Base-by-base conservation (phyloP, 2,113 vertebrate species). In the Oncorhynchus gorbuscha region DNA sequence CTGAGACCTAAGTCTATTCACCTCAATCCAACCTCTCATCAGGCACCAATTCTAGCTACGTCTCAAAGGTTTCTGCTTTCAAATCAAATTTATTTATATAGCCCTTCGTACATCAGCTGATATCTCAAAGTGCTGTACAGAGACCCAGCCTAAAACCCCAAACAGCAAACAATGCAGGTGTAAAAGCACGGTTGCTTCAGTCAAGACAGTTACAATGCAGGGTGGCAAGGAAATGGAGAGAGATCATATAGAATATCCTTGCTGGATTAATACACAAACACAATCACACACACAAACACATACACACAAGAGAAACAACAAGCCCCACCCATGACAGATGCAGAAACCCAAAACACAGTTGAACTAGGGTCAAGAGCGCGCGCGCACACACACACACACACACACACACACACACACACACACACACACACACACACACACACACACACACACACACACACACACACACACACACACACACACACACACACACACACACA, bases 381-480 rank as follows among this genome's bases (percentile, higher is more conserved):
- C 55, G 61, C 68, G 26, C 59, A 69, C 67, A 51, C 64, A 69
- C 65, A 72, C 18, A 30, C 68, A 78, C 71, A 22, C 20, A 51
- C 69, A 66, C 26, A 45, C 45, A 26, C 59, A 49, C 28, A 74
- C 32, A 64, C 71, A 76, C 62, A 66, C 83, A 39, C 35, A 7
- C 6, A 39, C 35, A 39, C 30, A 32, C 30, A 32, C 30, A 32
- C 30, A 32, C 83, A 39, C 39, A 8, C 7, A 39, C 39, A 39
- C n/a, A 74, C 55, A 68, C 68, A 65, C 59, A 69, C 67, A 39
- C 65, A 69, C 66, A 72, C 18, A 30, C 68, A 78, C 71, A 22
- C 12, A 32, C 69, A 67, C 26, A 28, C 45, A 45, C 59, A 49
- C 28, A 74, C 32, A 66, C 83, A 45, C 39, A 9, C 8, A 45